Conservation (phyloP, 2,888 invertebrate species). For the Xestobium rufovillosum region DNA sequence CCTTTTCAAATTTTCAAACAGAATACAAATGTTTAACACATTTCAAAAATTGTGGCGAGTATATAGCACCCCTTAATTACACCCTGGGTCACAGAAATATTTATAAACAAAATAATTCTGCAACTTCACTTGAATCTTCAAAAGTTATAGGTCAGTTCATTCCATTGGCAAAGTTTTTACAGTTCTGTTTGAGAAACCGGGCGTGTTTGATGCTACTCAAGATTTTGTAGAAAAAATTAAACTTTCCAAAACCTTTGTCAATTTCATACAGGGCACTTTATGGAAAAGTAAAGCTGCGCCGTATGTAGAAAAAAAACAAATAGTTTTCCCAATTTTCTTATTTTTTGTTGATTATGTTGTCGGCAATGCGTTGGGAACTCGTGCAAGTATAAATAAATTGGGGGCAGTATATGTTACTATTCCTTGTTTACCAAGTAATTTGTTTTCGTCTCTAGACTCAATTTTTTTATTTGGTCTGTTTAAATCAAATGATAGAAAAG, state of each 20-base stretch:
- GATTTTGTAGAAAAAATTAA: neutral
- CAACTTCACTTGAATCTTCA: neutral
- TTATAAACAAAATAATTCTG: neutral
- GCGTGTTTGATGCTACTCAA: constrained; percentile 4
- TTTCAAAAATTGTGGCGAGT: neutral
- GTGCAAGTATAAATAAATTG: constrained; percentile 11
- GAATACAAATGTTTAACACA: constrained; percentile 1
- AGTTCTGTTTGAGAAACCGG: constrained; percentile 4
- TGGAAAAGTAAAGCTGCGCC: constrained; percentile 7
- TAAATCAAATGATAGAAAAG: constrained; percentile 11
- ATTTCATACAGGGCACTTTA: constrained; percentile 11
- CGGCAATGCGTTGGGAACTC: constrained; percentile 12
- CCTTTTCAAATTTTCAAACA: neutral
- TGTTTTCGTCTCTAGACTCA: constrained; percentile 10
- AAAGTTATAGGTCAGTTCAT: neutral
- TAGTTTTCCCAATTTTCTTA: neutral
- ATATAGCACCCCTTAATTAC: neutral
- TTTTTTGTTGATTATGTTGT: constrained; percentile 13
- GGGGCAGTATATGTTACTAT: constrained; percentile 12
- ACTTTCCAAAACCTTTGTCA: constrained; percentile 5
- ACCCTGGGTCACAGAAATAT: neutral
- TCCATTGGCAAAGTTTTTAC: constrained; percentile 2
- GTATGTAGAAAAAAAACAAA: neutral
- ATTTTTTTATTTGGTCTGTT: constrained; percentile 14
- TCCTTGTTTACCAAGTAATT: constrained; percentile 5